Percentiles rank a stretch among this genome's conserved stretches.
Conservation (phyloP, 2,888 invertebrate species). For the Pyrocoelia pectoralis region DNA sequence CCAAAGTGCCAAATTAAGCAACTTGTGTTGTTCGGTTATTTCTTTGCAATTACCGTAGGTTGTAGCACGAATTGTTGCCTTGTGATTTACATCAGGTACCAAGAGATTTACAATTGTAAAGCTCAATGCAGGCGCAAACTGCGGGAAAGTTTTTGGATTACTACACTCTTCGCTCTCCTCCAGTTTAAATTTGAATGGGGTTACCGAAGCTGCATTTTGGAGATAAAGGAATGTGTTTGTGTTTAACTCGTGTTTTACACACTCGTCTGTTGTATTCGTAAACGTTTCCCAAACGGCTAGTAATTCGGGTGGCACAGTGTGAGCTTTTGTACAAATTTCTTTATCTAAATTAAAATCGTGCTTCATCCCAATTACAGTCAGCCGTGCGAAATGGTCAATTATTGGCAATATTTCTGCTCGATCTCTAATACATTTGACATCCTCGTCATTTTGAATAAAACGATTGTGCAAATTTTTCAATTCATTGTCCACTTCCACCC, state of each 20-base stretch:
- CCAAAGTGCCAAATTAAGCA: slow-evolving; percentile 67
- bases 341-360: slow-evolving; percentile 6
- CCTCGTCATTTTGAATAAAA: neutral
- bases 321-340: slow-evolving; percentile 18
- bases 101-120: slow-evolving; percentile 42
- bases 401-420: neutral
- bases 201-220: slow-evolving; percentile 45
- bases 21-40: slow-evolving; percentile 62
- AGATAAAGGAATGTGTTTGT: slow-evolving; percentile 46
- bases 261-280: slow-evolving; percentile 42
- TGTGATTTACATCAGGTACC: slow-evolving; percentile 32
- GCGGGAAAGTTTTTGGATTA: neutral
- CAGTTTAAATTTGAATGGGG: slow-evolving; percentile 38
- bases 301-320: slow-evolving; percentile 48
- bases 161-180: neutral
- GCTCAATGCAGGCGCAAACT: slow-evolving; percentile 34
- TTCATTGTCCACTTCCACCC: neutral
- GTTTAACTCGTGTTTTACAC: slow-evolving; percentile 49
- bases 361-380: slow-evolving; percentile 35
- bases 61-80: slow-evolving; percentile 53
- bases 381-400: slow-evolving; percentile 47
- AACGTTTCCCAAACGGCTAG: slow-evolving; percentile 46
- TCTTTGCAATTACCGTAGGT: slow-evolving; percentile 63
- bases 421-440: too few relatives aligned
- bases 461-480: neutral